These are phyloP conservation scores for Acrocephalus arundinaceus DNA, from an alignment of 2,113 vertebrate genomes.

Conservation along the genomic window DNA sequence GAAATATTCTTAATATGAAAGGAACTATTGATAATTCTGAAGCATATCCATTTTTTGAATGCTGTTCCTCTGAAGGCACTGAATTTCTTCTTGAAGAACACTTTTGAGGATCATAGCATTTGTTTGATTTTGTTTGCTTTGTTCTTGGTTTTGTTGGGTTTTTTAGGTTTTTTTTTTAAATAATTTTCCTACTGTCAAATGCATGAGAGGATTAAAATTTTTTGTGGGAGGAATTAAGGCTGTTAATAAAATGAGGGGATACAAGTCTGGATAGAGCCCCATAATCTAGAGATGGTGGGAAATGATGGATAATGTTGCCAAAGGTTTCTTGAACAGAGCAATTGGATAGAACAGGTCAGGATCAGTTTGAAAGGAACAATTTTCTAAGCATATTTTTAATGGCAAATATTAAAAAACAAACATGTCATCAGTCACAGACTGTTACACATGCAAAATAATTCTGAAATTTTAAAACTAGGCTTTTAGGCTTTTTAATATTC, in stretches of 20 bases:
- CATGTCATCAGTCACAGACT: background rate
- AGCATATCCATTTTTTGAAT: background rate
- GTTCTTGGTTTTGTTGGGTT: background rate
- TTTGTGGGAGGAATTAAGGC: background rate
- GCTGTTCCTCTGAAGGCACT: background rate
- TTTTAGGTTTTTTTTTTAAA: background rate
- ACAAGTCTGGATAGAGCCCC: background rate
- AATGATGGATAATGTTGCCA: background rate
- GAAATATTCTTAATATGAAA: background rate
- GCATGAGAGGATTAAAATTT: background rate
- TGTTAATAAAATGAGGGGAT: background rate
- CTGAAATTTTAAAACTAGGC: background rate
- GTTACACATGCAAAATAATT: background rate
- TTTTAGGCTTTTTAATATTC: background rate
- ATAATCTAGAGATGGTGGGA: background rate
- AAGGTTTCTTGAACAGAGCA: background rate
- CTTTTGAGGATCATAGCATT: background rate
- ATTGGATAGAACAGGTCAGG: background rate
- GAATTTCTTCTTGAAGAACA: background rate
- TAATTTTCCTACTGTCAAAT: background rate
- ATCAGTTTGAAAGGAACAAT: background rate
- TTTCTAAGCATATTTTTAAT: background rate
- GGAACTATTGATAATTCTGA: background rate
- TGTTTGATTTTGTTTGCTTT: background rate
- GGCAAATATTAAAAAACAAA: background rate